Evolutionary conservation across 1,140 invertebrate species (phyloP), one percentile per base, ranked within the genome.

Genomic region (Stegodyphus dumicola): DNA sequence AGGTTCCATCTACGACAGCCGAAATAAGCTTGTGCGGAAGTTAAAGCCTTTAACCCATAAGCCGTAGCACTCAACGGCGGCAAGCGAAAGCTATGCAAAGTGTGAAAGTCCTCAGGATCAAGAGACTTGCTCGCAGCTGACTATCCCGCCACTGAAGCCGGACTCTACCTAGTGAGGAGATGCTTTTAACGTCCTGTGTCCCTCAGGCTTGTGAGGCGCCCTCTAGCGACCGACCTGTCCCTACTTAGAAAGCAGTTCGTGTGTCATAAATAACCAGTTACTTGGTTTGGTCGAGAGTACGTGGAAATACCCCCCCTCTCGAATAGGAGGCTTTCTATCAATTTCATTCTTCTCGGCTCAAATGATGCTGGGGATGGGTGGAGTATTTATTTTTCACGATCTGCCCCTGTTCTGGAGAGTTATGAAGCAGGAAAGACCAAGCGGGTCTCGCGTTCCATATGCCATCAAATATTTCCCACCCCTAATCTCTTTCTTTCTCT

Each of bases 171-270:
- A 71, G 56, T 53, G 80, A 51, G 54, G 71, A 52, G 71, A 75
- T 33, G 80, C 80, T 83, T 83, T 83, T 83, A 83, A 83, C 71
- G 52, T 83, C 49, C 80, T 17, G 17, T 66, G 49, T 83, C 71
- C 17, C 80, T 66, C 48, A 75, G 33, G 33, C 33, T 33, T 33
- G 33, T 33, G 33, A 33, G 33, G 80, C 80, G 80, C 80, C 80
- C 80, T 80, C 80, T 53, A 9, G 71, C 7, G 80, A n/a, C 80
- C 48, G 51, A 75, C 17, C 70, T 65, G 70, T 67, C 78, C 54
- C 52, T 78, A 78, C 77, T 78, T 71, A 73, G 69, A 81, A 81
- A 65, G 78, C 69, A 64, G 69, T 73, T 49, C 52, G 56, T 60
- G 56, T 60, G 56, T 60, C 56, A 60, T 60, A 60, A 60, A 60